Evolutionary conservation across 2,113 vertebrate genomes (phyloP), one percentile per base, ranked within the genome.

Genomic region (Pycnonotus jocosus): DNA sequence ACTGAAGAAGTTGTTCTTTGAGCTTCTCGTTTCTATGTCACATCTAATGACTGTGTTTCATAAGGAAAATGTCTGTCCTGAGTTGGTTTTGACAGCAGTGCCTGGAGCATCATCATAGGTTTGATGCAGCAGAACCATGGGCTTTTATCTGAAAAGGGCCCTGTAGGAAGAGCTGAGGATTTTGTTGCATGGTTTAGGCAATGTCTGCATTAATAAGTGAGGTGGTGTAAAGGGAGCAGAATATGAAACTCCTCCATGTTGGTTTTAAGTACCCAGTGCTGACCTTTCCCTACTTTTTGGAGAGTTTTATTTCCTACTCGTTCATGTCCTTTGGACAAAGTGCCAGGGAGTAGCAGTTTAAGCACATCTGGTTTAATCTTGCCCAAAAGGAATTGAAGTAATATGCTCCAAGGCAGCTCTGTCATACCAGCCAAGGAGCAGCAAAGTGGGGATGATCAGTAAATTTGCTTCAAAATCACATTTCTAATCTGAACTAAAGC

Each of bases 401-500:
- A 76, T 84, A 1, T 24, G 33, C 47, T 87, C 33, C 35, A 15
- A 81, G 89, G 90, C 64, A 86, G 47, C 38, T 81, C 83, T 71
- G 72, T 84, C 77, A 7, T 71, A 56, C 10, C 56, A 58, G 14
- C 42, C 51, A 20, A 47, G 68, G 68, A 77, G 54, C 42, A 62
- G 64, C 85, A 87, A 73, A 92, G 53, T 81, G 56, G 35, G 15
- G 22, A 64, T 78, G 77, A 92, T 95, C 50, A 50, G 44, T 78
- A 56, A 71, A 70, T 81, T 91, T 94, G 42, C 77, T 91, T 87
- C 81, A 56, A 62, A 89, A 91, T 83, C 95, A 95, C 84, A 47
- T 74, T 96, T 89, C 90, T 60, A 23, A 71, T 84, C 87, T 92
- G 73, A 91, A 50, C 80, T 35, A 54, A 81, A 89, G 44, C 51